Base-by-base conservation (phyloP, 2,113 vertebrate genomes). In the Catharus bicknelli region DNA sequence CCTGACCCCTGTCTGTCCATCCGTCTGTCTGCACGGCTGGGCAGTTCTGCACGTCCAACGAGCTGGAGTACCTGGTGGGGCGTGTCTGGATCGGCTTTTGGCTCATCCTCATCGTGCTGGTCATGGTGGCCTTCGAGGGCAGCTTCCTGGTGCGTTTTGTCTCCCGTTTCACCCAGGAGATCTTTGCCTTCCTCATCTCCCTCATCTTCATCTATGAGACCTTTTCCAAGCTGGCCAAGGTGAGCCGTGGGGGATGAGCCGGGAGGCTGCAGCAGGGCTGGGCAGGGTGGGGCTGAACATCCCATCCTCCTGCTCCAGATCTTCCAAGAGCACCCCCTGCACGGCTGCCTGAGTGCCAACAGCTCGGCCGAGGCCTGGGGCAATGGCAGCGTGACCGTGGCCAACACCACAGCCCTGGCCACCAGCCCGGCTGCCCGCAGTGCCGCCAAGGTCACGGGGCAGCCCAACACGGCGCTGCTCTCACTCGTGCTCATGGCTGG, bases 121-220 rank as follows among this genome's bases (percentile, higher is more conserved):
- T 99, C 85, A 99, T 97, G 54, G 99, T 99, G 97, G 99, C 99
- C n/a, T 98, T 99, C 4, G 99, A 99, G 91, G 99, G 99, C 72
- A 99, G 99, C 96, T 99, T 99, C 97, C 96, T 99, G 94, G 99
- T 99, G 86, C 99, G 99, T 75, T 99, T 99, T 0, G 98, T 99
- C 59, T 99, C 99, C 40, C 99, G 98, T 3, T 99, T 99, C 90
- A 99, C 99, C 61, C 99, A 99, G 97, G 99, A 99, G 97, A 99
- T 99, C 90, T 99, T 99, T 7, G 99, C 99, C 72, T 99, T 99
- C 92, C 99, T 99, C 83, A 99, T 99, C 95, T 99, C 99, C 15
- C 98, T 99, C 90, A 99, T 99, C 96, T 99, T 99, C 97, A 99
- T 99, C 97, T 99, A 98, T 0, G 99, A 99, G 97, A 99, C 99